Evolutionary conservation across 2,113 vertebrate genomes (phyloP).

Genomic region (Myocastor coypus): DNA sequence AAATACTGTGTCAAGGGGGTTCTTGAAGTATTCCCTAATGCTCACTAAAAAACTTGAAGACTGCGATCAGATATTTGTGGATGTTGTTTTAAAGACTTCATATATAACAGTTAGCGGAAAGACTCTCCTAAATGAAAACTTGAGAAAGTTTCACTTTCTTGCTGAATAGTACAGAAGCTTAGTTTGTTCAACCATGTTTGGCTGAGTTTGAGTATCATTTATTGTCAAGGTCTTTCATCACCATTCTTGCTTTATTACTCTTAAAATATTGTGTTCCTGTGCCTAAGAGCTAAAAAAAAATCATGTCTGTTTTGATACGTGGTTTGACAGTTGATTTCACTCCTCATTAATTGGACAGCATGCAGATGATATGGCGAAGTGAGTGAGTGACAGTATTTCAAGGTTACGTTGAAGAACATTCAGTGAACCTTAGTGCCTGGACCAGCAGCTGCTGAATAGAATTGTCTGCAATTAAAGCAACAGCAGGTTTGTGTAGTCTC

Average conservation of each 20-base stretch:
- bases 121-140: constrained; percentile 41
- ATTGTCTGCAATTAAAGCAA: constrained; percentile 83
- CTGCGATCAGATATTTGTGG: constrained; percentile 46
- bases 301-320: constrained; percentile 78
- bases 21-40: constrained; percentile 57
- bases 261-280: constrained; percentile 69
- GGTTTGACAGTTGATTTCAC: constrained; percentile 76
- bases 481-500: constrained; percentile 81
- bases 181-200: constrained; percentile 61
- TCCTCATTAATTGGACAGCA: constrained; percentile 80
- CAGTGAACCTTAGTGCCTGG: constrained; percentile 78
- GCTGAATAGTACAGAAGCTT: constrained; percentile 64
- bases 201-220: constrained; percentile 70
- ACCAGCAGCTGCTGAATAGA: constrained; percentile 82
- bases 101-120: constrained; percentile 47
- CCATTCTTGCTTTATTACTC: constrained; percentile 66
- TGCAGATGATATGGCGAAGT: constrained; percentile 78
- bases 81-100: constrained; percentile 67
- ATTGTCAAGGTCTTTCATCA: constrained; percentile 63
- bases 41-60: constrained; percentile 57
- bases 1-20: constrained; percentile 38
- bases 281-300: constrained; percentile 71
- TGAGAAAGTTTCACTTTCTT: constrained; percentile 77
- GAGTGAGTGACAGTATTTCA: constrained; percentile 80
- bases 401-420: constrained; percentile 79